Evolutionary conservation across 2,113 vertebrate genomes (phyloP), one percentile per base, ranked within the genome.

Genomic region (Budorcas taxicolor): DNA sequence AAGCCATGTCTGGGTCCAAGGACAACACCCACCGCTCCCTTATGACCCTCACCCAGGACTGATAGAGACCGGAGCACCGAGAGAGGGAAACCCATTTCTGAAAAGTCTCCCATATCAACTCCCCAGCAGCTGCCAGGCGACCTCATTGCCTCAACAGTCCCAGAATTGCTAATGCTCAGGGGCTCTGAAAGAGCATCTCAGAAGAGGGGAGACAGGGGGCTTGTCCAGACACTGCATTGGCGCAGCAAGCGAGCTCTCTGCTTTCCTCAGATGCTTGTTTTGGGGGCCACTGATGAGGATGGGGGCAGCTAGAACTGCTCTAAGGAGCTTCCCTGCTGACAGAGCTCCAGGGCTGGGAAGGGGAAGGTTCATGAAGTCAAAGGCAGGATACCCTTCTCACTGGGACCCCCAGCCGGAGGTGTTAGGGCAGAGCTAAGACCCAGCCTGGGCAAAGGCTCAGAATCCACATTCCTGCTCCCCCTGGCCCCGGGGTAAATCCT

Each of bases 181-280:
- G 29, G 5, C 71, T 50, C 78, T 19, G 47, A 55, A 52, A 91
- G 31, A 53, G 11, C 62, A 7, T 25, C 81, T 67, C 82, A n/a
- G 78, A 36, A 55, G 74, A 53, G 21, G 5, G 58, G 57, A 25
- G 6, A 25, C 19, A 21, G 52, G 29, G 17, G 58, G 15, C 60
- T 36, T 4, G 7, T n/a, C 40, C n/a, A 13, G 31, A 8, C 1
- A 7, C 25, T 29, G 43, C 25, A 1, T 23, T 3, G 1, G 3
- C 55, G 11, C 60, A 36, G 43, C 45, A 3, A 31, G n/a, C 19
- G 0, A 50, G 27, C 27, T 13, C 47, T 58, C 85, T 17, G 78
- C 40, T 17, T 11, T 17, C 25, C 16, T 12, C 27, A 23, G 60
- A 58, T n/a, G 67, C 0, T 0, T 80, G 57, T 40, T 36, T 58